Evolutionary conservation across 2,888 invertebrate species (phyloP), one percentile per base, ranked within the genome.

Genomic region (Geophilus truncorum): DNA sequence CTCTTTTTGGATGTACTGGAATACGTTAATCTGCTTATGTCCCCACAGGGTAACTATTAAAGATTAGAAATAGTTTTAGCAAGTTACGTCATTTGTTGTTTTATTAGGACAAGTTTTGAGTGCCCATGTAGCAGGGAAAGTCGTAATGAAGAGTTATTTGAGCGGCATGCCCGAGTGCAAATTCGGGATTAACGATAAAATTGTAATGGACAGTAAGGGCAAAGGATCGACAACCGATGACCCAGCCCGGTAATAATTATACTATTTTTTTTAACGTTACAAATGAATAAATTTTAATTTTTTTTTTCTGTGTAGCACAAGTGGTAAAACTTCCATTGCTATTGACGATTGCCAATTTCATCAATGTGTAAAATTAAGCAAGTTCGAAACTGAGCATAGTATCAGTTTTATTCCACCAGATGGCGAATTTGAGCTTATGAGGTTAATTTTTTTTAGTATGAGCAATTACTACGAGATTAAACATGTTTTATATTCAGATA

Each of bases 151-250:
- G 89, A 97, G 98, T 0, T 99, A 98, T 87, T 89, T 99, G 82
- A 98, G 98, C 28, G 99, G 99, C 36, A 99, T 99, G 99, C 99
- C 99, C 0, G 99, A 99, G 88, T 99, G 99, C 90, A 99, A 99
- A 90, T 99, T 91, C 87, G 99, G 99, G 18, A 98, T 99, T 86
- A 99, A 99, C 86, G 99, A 99, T 88, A 99, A 99, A 88, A 95
- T 99, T 81, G 95, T 98, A 6, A 97, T 99, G 95, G 99, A 99
- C 86, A 88, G 87, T 82, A 90, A 83, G 83, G 82, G 83, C 25
- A 82, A 82, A 30, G 80, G 77, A 21, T 76, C 81, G 36, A 77
- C 82, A n/a, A 79, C 82, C 21, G 82, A 82, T 36, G 82, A 82
- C 32, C 81, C 82, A 15, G 45, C 78, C 23, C n/a, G 78, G 78